Evolutionary conservation across 2,888 invertebrate genomes (phyloP).

Genomic region (Serripes groenlandicus): DNA sequence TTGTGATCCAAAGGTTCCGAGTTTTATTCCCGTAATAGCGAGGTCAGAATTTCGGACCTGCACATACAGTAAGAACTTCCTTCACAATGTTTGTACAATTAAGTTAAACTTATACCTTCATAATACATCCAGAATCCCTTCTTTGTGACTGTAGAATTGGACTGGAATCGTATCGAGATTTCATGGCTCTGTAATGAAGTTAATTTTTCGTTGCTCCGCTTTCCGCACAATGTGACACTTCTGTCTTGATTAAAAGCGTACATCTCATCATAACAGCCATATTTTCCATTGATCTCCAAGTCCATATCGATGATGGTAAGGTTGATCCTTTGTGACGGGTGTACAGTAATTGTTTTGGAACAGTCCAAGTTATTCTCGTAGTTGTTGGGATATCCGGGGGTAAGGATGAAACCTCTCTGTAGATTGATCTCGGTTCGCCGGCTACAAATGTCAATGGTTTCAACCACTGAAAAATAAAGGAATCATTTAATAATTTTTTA

Average conservation of each 20-base stretch:
- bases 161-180: slow-evolving; percentile 75
- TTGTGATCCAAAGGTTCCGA: too few relatives aligned
- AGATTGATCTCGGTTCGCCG: slow-evolving; percentile 59
- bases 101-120: slow-evolving; percentile 82
- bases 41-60: too few relatives aligned
- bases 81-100: too few relatives aligned
- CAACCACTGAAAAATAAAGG: slow-evolving; percentile 74
- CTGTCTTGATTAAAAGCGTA: slow-evolving; percentile 76
- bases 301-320: slow-evolving; percentile 82
- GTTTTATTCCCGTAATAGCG: too few relatives aligned
- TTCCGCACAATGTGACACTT: slow-evolving; percentile 81
- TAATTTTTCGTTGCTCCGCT: slow-evolving; percentile 75
- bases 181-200: slow-evolving; percentile 70
- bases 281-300: slow-evolving; percentile 73
- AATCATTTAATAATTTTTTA: not conserved
- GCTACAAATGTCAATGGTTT: slow-evolving; percentile 80
- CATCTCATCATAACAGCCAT: slow-evolving; percentile 80
- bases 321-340: slow-evolving; percentile 75
- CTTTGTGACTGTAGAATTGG: slow-evolving; percentile 64
- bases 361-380: slow-evolving; percentile 73
- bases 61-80: too few relatives aligned
- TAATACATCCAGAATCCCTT: slow-evolving; percentile 85
- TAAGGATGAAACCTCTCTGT: slow-evolving; percentile 81
- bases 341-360: slow-evolving; percentile 71
- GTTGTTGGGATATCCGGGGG: slow-evolving; percentile 82